A percentile compares a stretch with the other conserved stretches of the same genome.
These are phyloP conservation scores for Otolemur garnettii DNA, from an alignment of 2,113 vertebrate species.

Conservation along the genomic window DNA sequence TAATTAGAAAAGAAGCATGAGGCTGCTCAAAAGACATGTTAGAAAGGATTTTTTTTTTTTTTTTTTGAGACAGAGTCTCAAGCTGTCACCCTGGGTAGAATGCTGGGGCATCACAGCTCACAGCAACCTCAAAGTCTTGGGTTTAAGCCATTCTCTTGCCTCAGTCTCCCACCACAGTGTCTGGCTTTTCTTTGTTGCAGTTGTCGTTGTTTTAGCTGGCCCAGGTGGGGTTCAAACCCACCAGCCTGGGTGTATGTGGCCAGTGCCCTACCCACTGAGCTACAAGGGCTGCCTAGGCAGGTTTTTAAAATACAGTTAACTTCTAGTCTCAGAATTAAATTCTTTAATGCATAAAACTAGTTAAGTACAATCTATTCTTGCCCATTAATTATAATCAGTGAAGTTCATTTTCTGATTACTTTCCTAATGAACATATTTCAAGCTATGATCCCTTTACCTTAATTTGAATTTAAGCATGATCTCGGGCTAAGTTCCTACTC, in stretches of 20 bases:
- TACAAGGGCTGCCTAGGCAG: background rate
- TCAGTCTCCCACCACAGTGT: too few species aligned
- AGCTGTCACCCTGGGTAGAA: too few species aligned
- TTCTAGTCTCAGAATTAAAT: conserved; percentile 56
- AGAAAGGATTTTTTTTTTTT: background rate
- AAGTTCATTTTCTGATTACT: conserved; percentile 61
- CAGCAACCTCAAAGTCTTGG: too few species aligned
- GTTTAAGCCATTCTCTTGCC: too few species aligned
- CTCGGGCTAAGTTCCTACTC: background rate
- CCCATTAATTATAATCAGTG: conserved; percentile 59
- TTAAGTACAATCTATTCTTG: conserved; percentile 34
- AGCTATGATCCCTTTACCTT: conserved; percentile 37
- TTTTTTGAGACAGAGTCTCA: too few species aligned
- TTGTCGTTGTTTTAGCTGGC: too few species aligned
- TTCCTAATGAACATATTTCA: conserved; percentile 52
- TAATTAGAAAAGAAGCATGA: conserved; percentile 35
- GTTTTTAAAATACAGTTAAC: background rate
- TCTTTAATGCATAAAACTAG: background rate
- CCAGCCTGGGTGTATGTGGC: too few species aligned
- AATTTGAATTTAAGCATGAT: conserved; percentile 44
- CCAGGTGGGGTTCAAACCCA: too few species aligned
- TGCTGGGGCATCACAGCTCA: too few species aligned
- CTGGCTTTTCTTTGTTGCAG: too few species aligned
- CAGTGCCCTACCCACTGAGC: too few species aligned
- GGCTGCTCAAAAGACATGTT: background rate